phyloP scores from a whole-genome alignment of 2,888 invertebrate species.

The Lapara coniferarum region DNA sequence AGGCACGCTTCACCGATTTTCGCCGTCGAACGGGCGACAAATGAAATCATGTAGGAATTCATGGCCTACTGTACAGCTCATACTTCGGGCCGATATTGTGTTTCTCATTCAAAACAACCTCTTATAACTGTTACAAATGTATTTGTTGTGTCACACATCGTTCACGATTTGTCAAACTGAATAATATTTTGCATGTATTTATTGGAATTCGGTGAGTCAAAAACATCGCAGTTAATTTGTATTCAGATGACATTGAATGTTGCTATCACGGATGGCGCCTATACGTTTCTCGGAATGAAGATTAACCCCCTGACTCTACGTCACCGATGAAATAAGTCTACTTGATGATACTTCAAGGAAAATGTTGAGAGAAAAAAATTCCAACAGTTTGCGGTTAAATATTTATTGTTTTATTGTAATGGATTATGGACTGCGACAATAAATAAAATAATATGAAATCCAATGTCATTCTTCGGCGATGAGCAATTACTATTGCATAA shows the following conservation, averaged over 20 bases:
- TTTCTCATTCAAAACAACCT: constrained; percentile 56
- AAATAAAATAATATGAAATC: not conserved
- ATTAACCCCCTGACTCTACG: constrained; percentile 33
- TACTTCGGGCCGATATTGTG: constrained; percentile 36
- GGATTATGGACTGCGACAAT: not conserved
- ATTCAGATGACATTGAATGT: constrained; percentile 39
- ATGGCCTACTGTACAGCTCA: constrained; percentile 21
- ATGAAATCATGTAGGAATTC: constrained; percentile 27
- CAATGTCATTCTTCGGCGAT: not conserved
- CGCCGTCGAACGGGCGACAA: constrained; percentile 26
- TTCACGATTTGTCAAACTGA: constrained; percentile 36
- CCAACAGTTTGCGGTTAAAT: not conserved
- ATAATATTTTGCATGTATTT: constrained; percentile 37
- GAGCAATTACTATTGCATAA: not conserved
- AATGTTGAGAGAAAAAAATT: not conserved
- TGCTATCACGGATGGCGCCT: constrained; percentile 24
- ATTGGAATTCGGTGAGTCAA: constrained; percentile 51
- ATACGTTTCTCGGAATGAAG: constrained; percentile 45
- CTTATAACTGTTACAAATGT: constrained; percentile 42
- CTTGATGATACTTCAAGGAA: constrained; percentile 25
- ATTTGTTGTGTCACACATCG: constrained; percentile 35
- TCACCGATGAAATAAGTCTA: constrained; percentile 19
- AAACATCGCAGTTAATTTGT: constrained; percentile 35
- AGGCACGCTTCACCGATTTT: constrained; percentile 48
- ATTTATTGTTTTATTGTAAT: not conserved